Percentiles rank a stretch among this genome's conserved stretches.
phyloP scores from a whole-genome alignment of 2,113 vertebrate species.

The Toxotes chatareus region DNA sequence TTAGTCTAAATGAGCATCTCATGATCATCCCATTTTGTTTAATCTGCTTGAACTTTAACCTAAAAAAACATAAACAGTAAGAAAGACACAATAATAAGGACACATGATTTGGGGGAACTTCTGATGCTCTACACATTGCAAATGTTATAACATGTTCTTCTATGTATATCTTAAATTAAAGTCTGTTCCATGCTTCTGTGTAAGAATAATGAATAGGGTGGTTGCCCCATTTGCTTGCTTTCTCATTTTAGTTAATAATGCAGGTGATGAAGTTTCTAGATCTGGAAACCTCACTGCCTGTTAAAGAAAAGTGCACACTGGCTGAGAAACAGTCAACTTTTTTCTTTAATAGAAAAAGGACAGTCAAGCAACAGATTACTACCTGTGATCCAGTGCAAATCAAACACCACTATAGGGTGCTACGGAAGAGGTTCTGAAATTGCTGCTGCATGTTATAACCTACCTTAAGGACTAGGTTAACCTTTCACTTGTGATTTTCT shows the following conservation, averaged over 20 bases:
- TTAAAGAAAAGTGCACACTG: background rate
- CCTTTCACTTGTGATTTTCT: constrained; percentile 21
- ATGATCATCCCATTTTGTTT: constrained; percentile 19
- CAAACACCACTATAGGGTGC: background rate
- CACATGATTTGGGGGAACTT: background rate
- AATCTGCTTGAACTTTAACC: background rate
- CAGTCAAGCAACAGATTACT: constrained; percentile 11
- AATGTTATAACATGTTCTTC: background rate
- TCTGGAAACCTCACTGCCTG: background rate
- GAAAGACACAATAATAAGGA: background rate
- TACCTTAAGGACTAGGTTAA: background rate
- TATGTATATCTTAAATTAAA: background rate
- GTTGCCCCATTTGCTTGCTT: background rate
- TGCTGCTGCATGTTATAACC: background rate
- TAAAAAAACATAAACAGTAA: background rate
- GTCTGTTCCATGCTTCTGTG: background rate
- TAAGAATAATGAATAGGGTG: background rate
- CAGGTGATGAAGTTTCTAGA: background rate
- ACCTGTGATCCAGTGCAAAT: background rate
- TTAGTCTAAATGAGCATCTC: constrained; percentile 36
- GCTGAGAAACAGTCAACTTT: constrained; percentile 13
- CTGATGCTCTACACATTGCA: background rate
- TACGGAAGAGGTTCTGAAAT: background rate
- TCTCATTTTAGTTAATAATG: too few relatives aligned
- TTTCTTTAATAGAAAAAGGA: background rate